A percentile compares a stretch with the other conserved stretches of the same genome.
These are phyloP conservation scores for Plagodis pulveraria DNA, from an alignment of 2,888 invertebrate genomes.

Conservation along the genomic window DNA sequence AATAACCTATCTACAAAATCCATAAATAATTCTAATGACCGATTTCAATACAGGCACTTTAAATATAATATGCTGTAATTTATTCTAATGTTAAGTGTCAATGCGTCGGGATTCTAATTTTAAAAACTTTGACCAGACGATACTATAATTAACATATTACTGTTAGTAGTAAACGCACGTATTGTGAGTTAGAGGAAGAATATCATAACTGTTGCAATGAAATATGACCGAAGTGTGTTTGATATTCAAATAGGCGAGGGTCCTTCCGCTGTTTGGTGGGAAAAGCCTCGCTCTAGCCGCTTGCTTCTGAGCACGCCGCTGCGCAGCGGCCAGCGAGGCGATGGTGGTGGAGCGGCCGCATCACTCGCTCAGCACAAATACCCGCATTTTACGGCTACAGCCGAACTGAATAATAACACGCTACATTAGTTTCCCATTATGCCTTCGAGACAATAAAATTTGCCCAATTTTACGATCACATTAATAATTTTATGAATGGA, in stretches of 20 bases:
- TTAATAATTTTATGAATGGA: constrained; percentile 85
- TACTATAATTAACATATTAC: constrained; percentile 59
- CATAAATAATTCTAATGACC: constrained; percentile 36
- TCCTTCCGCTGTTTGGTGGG: constrained; percentile 72
- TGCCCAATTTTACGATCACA: constrained; percentile 84
- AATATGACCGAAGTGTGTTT: constrained; percentile 79
- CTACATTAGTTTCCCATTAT: constrained; percentile 85
- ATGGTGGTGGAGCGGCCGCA: constrained; percentile 37
- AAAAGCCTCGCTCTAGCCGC: constrained; percentile 50
- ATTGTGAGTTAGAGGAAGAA: constrained; percentile 73
- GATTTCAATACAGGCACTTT: constrained; percentile 37
- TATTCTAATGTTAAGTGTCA: constrained; percentile 48
- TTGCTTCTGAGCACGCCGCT: constrained; percentile 7
- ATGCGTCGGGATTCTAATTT: constrained; percentile 46
- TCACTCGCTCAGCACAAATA: constrained; percentile 58
- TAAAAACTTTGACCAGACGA: constrained; percentile 54
- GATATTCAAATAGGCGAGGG: constrained; percentile 80
- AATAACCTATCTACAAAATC: constrained; percentile 33
- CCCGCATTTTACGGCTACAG: constrained; percentile 82
- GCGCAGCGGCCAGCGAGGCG: constrained; percentile 20
- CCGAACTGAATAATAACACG: constrained; percentile 84
- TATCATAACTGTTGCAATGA: constrained; percentile 82
- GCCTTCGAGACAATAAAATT: constrained; percentile 84
- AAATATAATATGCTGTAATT: constrained; percentile 38
- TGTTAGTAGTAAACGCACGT: constrained; percentile 71